A percentile compares a stretch with the other conserved stretches of the same genome.
These are phyloP conservation scores for Patiria pectinifera DNA, from an alignment of 53 echinoderm and acorn worm species.

Conservation along the genomic window DNA sequence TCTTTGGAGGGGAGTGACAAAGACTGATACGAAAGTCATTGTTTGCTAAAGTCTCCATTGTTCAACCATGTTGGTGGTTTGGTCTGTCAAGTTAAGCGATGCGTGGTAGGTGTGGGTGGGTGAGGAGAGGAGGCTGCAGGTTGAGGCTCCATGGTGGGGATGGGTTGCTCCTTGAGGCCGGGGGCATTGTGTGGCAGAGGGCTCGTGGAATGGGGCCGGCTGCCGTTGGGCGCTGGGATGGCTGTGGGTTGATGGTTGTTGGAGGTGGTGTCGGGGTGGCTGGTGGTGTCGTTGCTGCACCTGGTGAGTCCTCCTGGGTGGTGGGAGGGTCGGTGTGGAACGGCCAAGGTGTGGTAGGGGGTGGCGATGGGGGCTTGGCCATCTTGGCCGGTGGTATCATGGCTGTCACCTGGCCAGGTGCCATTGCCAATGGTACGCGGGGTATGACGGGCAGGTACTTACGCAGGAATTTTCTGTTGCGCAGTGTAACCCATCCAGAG, in stretches of 20 bases:
- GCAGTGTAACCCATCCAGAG: constrained; percentile 67
- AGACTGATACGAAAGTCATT: not conserved
- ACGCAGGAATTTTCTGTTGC: constrained; percentile 38
- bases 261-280: not conserved
- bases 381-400: not conserved
- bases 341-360: not conserved
- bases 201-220: not conserved
- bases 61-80: not conserved
- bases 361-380: not conserved
- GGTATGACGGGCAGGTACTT: constrained; percentile 56
- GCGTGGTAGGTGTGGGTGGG: not conserved
- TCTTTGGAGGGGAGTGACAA: not conserved
- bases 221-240: not conserved
- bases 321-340: not conserved
- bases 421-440: constrained; percentile 37
- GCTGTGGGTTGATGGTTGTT: not conserved
- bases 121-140: not conserved
- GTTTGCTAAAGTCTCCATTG: not conserved
- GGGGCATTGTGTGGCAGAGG: constrained; percentile 14
- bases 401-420: not conserved
- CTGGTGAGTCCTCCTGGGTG: not conserved
- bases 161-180: not conserved
- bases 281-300: not conserved
- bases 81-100: not conserved
- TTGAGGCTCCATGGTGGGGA: not conserved